phyloP scores from a whole-genome alignment of 2,888 invertebrate species.

The Hanleya hanleyi region DNA sequence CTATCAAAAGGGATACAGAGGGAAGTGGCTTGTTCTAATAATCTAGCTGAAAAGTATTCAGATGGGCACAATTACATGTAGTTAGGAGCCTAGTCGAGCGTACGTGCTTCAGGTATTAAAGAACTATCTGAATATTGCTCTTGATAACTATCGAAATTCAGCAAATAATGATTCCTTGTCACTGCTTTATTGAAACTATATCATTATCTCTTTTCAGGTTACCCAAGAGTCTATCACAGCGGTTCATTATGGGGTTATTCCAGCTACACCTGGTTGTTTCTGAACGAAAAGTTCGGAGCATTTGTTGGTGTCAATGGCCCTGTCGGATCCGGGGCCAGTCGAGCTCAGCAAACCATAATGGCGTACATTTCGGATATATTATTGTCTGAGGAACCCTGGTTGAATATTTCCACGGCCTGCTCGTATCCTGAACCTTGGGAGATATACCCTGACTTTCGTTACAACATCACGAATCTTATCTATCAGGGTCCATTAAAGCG shows the following conservation, averaged over 20 bases:
- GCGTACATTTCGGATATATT: neutral
- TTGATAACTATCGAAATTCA: no score
- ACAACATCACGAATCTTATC: neutral
- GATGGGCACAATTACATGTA: no score
- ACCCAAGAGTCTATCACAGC: neutral
- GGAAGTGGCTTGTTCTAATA: no score
- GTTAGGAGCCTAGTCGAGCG: no score
- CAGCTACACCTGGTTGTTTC: neutral
- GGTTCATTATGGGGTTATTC: neutral
- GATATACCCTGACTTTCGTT: neutral
- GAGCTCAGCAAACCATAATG: neutral
- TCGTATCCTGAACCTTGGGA: conserved; percentile 1
- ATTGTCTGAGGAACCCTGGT: neutral
- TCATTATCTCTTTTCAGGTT: neutral
- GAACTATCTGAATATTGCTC: no score
- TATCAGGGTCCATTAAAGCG: neutral
- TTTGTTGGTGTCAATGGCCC: neutral
- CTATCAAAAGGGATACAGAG: no score
- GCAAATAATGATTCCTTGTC: no score
- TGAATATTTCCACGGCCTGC: neutral
- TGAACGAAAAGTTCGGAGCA: neutral
- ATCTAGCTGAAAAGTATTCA: no score
- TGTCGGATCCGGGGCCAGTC: neutral
- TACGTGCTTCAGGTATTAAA: no score
- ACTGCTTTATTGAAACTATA: neutral